These are phyloP conservation scores for Microctenopoma steveboyesi DNA, from an alignment of 2,797 vertebrate species.

Conservation along the genomic window DNA sequence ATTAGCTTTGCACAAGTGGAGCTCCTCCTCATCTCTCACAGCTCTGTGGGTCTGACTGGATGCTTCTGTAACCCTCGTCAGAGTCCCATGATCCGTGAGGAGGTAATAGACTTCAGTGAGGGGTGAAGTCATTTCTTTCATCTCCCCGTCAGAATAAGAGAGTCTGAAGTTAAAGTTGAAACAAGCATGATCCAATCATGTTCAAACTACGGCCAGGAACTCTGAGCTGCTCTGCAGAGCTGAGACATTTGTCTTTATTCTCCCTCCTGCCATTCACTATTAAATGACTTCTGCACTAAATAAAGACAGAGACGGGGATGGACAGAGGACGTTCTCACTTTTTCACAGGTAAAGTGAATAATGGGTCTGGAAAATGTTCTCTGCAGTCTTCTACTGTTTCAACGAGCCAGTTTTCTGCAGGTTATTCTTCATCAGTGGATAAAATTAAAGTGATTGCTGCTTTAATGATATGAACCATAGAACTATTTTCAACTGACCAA, in stretches of 20 bases:
- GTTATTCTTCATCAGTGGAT: too few relatives aligned
- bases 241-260: slow-evolving; percentile 22
- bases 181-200: slow-evolving; percentile 14
- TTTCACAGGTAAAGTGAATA: slow-evolving; percentile 16
- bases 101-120: background rate
- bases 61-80: background rate
- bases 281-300: slow-evolving; percentile 15
- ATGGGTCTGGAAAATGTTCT: background rate
- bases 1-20: too few relatives aligned
- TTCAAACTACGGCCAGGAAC: background rate
- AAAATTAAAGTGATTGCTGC: too few relatives aligned
- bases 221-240: background rate
- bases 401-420: background rate
- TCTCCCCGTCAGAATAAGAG: background rate
- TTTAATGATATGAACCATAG: too few relatives aligned
- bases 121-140: background rate
- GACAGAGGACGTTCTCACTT: slow-evolving; percentile 6
- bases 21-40: too few relatives aligned
- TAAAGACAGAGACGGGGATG: background rate
- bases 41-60: background rate
- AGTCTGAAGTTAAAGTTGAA: slow-evolving; percentile 5
- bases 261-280: background rate
- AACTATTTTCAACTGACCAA: too few relatives aligned
- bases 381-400: background rate
- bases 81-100: background rate